phyloP scores from a whole-genome alignment of 2,888 invertebrate species.

The Gymnosoma rotundatum region DNA sequence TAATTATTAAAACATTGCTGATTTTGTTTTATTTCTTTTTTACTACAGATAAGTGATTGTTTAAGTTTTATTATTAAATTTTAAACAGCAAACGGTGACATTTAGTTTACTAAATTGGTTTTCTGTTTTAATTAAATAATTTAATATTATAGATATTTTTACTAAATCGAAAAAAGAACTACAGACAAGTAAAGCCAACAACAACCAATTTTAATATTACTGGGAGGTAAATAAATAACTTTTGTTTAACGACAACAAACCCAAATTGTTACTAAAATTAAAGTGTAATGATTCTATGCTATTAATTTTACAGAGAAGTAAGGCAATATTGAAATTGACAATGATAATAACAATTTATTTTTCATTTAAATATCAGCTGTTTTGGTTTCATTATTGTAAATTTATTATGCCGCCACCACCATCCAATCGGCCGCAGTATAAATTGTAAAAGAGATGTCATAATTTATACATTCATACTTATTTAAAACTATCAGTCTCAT shows the following conservation, averaged over 20 bases:
- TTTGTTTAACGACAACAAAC: slow-evolving; percentile 2
- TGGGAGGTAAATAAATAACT: background rate
- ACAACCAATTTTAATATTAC: slow-evolving; percentile 4
- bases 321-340: background rate
- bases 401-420: background rate
- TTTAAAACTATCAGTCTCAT: slow-evolving; percentile 40
- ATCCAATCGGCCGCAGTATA: background rate
- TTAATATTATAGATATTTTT: background rate
- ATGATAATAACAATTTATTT: slow-evolving; percentile 5
- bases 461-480: slow-evolving; percentile 29
- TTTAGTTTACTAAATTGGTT: background rate
- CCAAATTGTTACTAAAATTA: background rate
- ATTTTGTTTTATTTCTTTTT: background rate
- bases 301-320: background rate
- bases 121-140: slow-evolving; percentile 32
- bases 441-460: slow-evolving; percentile 51
- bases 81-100: slow-evolving; percentile 9
- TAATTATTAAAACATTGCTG: slow-evolving; percentile 17
- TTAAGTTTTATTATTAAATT: slow-evolving; percentile 19
- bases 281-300: slow-evolving; percentile 20
- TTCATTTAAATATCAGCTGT: slow-evolving; percentile 40
- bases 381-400: slow-evolving; percentile 31
- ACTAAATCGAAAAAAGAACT: background rate
- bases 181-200: slow-evolving; percentile 6
- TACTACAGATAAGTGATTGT: slow-evolving; percentile 14